These are phyloP conservation scores for Eupristina koningsbergeri DNA, from an alignment of 1,140 invertebrate genomes.

Conservation along the genomic window DNA sequence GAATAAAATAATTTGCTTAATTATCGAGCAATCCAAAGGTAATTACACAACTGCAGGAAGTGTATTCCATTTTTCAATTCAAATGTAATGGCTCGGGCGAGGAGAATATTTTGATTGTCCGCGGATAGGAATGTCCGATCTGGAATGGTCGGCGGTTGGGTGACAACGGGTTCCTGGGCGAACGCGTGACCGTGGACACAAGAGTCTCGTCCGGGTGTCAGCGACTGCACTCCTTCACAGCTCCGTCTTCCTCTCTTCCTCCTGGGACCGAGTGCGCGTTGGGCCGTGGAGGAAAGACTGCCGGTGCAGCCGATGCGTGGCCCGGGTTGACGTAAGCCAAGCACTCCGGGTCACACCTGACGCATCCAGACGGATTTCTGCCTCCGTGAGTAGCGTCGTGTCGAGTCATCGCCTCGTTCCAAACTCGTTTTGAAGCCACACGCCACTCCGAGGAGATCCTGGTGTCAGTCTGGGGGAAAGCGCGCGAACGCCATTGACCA, in stretches of 20 bases:
- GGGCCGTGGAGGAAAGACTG: conserved; percentile 6
- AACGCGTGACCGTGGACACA: no score
- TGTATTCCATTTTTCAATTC: no score
- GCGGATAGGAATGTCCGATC: no score
- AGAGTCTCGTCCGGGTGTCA: no score
- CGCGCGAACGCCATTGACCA: conserved; percentile 2
- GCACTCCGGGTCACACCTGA: conserved; percentile 65
- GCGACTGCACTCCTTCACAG: no score
- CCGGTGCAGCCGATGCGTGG: conserved; percentile 23
- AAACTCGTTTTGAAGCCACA: conserved; percentile 31
- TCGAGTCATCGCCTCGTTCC: conserved; percentile 51
- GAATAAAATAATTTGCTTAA: no score
- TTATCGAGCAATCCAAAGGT: background rate
- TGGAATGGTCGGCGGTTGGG: no score
- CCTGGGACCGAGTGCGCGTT: conserved; percentile 26
- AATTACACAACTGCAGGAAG: background rate
- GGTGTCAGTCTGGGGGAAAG: conserved; percentile 15
- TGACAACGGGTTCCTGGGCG: no score
- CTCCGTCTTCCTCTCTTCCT: background rate
- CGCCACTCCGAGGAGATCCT: conserved; percentile 7
- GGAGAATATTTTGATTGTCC: no score
- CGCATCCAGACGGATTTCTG: conserved; percentile 61
- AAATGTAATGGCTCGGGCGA: no score
- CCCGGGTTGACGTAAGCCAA: conserved; percentile 55
- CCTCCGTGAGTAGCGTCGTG: conserved; percentile 57